These are phyloP conservation scores for Cosmorhoe ocellata DNA, from an alignment of 2,888 invertebrate genomes.

Conservation along the genomic window DNA sequence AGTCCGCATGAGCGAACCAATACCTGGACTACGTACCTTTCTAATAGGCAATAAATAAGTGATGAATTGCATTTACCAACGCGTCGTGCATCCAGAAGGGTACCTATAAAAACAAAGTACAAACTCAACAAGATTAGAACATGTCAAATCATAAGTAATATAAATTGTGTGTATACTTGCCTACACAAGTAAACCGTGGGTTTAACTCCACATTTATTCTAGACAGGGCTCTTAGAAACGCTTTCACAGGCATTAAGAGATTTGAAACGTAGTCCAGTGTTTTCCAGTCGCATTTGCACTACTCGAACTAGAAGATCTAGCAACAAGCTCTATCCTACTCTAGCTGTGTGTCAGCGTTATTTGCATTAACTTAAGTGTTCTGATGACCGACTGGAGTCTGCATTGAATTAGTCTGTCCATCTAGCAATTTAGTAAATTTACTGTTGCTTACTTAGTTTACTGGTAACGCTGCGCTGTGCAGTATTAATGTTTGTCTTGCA, in stretches of 20 bases:
- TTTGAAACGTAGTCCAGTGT: background rate
- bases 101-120: too few species aligned
- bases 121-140: too few species aligned
- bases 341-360: conserved; percentile 27
- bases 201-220: too few species aligned
- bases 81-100: too few species aligned
- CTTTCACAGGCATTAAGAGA: too few species aligned
- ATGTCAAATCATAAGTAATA: too few species aligned
- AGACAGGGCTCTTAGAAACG: too few species aligned
- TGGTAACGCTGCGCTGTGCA: background rate
- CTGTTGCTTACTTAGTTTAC: conserved; percentile 1
- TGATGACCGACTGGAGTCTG: conserved; percentile 30
- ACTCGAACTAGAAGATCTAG: background rate
- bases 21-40: conserved; percentile 2
- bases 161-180: too few species aligned
- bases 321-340: conserved; percentile 7
- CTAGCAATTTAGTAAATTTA: conserved; percentile 31
- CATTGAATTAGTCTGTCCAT: conserved; percentile 31
- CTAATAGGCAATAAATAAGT: too few species aligned
- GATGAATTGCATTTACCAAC: too few species aligned
- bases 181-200: too few species aligned
- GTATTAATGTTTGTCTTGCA: conserved; percentile 8
- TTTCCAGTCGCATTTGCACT: background rate
- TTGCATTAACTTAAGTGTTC: conserved; percentile 33
- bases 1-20: conserved; percentile 15